Evolutionary conservation across 2,888 invertebrate species (phyloP).

Genomic region (Andrena haemorrhoa): DNA sequence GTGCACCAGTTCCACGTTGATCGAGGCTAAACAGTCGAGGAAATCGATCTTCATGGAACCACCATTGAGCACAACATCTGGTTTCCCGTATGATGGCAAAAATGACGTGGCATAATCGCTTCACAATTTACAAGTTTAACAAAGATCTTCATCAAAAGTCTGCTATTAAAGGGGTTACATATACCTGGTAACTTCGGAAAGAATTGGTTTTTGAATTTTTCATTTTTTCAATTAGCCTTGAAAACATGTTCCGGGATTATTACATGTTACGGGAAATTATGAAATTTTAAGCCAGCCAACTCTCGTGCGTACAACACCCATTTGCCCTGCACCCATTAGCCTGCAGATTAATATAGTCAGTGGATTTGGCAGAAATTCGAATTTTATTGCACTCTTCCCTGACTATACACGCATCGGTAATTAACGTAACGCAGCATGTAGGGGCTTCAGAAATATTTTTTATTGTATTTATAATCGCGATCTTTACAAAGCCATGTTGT

Average conservation of each 20-base stretch:
- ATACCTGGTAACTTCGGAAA: not conserved
- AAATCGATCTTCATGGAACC: conserved; percentile 62
- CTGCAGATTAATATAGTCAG: too few species aligned
- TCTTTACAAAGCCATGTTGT: too few species aligned
- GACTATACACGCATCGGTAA: too few species aligned
- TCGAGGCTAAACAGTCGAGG: conserved; percentile 46
- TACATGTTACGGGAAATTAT: too few species aligned
- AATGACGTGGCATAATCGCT: not conserved
- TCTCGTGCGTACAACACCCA: too few species aligned
- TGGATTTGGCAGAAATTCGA: too few species aligned
- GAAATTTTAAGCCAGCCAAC: too few species aligned
- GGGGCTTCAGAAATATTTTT: too few species aligned
- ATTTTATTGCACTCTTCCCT: too few species aligned
- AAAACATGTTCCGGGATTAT: not conserved
- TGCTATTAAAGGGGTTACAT: not conserved
- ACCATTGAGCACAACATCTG: conserved; percentile 22
- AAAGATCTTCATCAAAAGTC: not conserved
- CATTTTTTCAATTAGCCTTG: not conserved
- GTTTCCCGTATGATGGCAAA: conserved; percentile 8
- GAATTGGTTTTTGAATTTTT: not conserved
- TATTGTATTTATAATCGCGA: too few species aligned
- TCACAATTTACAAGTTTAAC: conserved; percentile 12
- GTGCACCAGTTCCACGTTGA: conserved; percentile 51
- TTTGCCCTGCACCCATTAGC: too few species aligned
- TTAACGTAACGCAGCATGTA: too few species aligned